Evolutionary conservation across 2,797 vertebrate species (phyloP).

Genomic region (Platalea minor): DNA sequence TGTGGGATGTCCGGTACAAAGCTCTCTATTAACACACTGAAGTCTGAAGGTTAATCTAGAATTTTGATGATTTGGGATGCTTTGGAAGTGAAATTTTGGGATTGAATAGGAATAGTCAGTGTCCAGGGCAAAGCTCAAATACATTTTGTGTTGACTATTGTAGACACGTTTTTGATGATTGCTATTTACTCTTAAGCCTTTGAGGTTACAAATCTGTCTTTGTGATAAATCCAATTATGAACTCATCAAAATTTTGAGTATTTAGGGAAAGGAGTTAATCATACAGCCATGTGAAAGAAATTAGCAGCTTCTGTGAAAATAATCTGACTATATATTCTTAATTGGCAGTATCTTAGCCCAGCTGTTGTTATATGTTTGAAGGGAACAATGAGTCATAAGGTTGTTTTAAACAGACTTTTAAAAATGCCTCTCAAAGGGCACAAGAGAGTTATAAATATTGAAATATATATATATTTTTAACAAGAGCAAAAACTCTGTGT

Average conservation of each 20-base stretch:
- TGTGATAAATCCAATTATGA: conserved; percentile 60
- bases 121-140: not conserved
- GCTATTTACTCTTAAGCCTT: conserved; percentile 8
- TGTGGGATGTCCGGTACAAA: not conserved
- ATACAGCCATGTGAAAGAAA: conserved; percentile 55
- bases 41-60: not conserved
- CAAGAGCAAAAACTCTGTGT: not conserved
- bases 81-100: not conserved
- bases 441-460: not conserved
- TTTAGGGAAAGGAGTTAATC: conserved; percentile 58
- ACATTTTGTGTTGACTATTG: not conserved
- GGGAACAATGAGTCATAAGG: conserved; percentile 2
- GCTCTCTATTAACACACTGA: not conserved
- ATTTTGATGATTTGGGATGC: not conserved
- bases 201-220: conserved; percentile 34
- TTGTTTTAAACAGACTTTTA: not conserved
- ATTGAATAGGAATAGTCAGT: not conserved
- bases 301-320: conserved; percentile 57
- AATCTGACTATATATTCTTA: conserved; percentile 15
- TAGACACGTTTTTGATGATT: not conserved
- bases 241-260: conserved; percentile 13
- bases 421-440: not conserved
- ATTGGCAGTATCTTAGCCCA: conserved; percentile 2
- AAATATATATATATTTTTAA: not conserved
- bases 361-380: not conserved